Conservation (phyloP, 2,797 vertebrate genomes). For the Schizopygopsis pylzovi region DNA sequence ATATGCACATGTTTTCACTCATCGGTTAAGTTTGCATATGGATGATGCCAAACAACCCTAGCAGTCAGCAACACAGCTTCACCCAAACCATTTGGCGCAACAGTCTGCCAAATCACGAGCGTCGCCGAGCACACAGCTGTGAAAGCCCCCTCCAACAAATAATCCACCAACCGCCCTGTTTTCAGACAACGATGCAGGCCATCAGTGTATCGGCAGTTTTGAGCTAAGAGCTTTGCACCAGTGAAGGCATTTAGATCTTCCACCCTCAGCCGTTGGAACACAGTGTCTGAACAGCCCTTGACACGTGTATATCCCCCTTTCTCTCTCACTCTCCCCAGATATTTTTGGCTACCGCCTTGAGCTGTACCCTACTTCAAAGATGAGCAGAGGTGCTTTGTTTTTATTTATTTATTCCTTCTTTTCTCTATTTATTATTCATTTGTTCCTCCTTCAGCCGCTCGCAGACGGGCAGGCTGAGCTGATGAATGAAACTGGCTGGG, state of each 20-base stretch:
- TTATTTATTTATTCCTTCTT: constrained; percentile 65
- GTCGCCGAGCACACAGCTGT: constrained; percentile 46
- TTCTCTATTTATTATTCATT: constrained; percentile 63
- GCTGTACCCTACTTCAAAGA: constrained; percentile 64
- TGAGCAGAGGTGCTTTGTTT: constrained; percentile 62
- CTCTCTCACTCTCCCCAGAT: constrained; percentile 51
- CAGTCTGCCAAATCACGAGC: constrained; percentile 46
- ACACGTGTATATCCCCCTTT: constrained; percentile 40
- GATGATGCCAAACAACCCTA: constrained; percentile 28
- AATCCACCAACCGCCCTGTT: neutral
- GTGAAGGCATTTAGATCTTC: constrained; percentile 3
- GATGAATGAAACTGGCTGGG: constrained; percentile 48
- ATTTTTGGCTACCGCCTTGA: constrained; percentile 64
- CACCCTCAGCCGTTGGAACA: constrained; percentile 36
- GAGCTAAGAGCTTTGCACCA: constrained; percentile 30
- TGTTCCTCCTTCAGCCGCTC: constrained; percentile 50
- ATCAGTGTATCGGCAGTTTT: constrained; percentile 39
- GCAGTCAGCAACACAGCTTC: constrained; percentile 39
- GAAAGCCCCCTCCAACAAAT: constrained; percentile 26
- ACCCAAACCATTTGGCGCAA: constrained; percentile 47
- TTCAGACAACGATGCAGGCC: constrained; percentile 44
- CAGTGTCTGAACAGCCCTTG: constrained; percentile 45
- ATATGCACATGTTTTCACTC: constrained; percentile 25
- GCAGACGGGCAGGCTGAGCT: constrained; percentile 36
- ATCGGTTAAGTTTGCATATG: constrained; percentile 28